These are phyloP conservation scores for Choloepus hoffmanni DNA, from an alignment of 2,113 vertebrate species.

Conservation along the genomic window DNA sequence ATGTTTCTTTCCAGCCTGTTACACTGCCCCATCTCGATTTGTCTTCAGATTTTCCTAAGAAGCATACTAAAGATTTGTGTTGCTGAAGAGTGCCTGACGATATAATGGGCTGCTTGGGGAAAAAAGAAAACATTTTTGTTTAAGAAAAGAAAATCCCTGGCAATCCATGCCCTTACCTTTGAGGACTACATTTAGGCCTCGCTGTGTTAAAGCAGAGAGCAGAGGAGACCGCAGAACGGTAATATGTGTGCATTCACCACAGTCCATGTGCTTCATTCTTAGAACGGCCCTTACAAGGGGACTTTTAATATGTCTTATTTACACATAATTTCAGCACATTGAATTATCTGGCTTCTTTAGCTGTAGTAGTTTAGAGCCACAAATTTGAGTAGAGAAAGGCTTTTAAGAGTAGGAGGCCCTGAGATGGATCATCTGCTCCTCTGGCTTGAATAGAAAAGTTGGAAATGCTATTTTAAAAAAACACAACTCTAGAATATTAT, in stretches of 20 bases:
- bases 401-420: background rate
- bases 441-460: background rate
- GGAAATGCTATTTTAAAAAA: background rate
- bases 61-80: background rate
- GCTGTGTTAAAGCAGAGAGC: background rate
- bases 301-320: background rate
- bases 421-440: background rate
- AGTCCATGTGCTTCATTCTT: fast-evolving
- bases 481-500: background rate
- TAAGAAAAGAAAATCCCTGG: background rate
- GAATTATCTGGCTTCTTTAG: background rate
- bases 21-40: background rate
- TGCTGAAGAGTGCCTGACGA: background rate
- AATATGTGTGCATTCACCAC: too few species aligned
- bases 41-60: background rate
- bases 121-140: background rate
- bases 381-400: background rate
- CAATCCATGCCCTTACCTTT: background rate
- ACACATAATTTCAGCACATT: background rate
- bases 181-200: background rate
- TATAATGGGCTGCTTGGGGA: background rate
- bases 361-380: background rate
- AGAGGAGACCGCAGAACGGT: background rate
- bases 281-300: background rate
- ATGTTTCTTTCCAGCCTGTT: background rate